Evolutionary conservation across 2,888 invertebrate genomes (phyloP).

Genomic region (Ophion ventricosus): DNA sequence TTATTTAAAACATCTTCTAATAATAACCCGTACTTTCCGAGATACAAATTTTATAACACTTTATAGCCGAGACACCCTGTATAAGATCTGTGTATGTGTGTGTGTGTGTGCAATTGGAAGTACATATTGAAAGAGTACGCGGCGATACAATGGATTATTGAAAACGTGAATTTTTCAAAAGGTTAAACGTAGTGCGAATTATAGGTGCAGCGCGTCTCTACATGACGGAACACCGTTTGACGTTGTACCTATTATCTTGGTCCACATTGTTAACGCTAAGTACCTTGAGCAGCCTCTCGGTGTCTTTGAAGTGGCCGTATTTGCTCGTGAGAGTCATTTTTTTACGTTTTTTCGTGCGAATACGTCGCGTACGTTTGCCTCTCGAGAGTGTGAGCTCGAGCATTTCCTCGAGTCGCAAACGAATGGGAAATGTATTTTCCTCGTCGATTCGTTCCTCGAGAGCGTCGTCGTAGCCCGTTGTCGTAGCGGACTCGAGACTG

Average conservation of each 20-base stretch:
- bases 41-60: not conserved
- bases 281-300: conserved; percentile 81
- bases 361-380: conserved; percentile 72
- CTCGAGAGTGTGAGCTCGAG: conserved; percentile 77
- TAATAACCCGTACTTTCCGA: too few species aligned
- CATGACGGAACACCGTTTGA: conserved; percentile 81
- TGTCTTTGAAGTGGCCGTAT: conserved; percentile 78
- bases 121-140: not conserved
- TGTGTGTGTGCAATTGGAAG: not conserved
- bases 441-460: conserved; percentile 68
- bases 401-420: conserved; percentile 79
- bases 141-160: not conserved
- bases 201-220: conserved; percentile 64
- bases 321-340: conserved; percentile 73
- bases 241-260: conserved; percentile 82
- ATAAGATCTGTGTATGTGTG: not conserved
- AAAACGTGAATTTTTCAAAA: not conserved
- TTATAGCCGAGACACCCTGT: not conserved
- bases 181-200: not conserved
- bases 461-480: conserved; percentile 65
- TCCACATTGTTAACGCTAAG: conserved; percentile 82
- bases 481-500: conserved; percentile 63
- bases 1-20: too few species aligned
- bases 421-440: conserved; percentile 75
- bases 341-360: conserved; percentile 74